Conservation (phyloP, 2,113 vertebrate species). For the Sakesphorus luctuosus region DNA sequence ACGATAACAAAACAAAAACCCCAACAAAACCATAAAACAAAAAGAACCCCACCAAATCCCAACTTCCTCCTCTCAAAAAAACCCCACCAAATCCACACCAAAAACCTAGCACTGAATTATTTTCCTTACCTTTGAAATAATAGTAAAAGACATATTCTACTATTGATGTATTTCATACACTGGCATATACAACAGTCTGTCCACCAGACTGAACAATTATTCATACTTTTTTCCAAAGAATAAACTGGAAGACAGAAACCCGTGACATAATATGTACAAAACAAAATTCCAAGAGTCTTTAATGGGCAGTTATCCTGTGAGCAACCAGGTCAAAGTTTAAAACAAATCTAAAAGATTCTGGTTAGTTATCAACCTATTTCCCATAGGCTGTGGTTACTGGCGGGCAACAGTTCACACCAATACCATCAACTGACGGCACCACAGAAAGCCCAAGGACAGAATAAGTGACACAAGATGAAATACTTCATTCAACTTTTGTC, state of each 20-base stretch:
- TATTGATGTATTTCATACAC: background rate
- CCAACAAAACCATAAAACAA: background rate
- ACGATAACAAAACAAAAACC: background rate
- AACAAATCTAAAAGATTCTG: background rate
- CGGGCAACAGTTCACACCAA: background rate
- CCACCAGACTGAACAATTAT: background rate
- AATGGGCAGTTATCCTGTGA: background rate
- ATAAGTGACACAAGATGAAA: background rate
- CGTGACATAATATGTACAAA: background rate
- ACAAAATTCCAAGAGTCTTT: background rate
- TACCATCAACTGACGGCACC: background rate
- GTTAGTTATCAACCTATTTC: background rate
- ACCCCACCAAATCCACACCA: background rate
- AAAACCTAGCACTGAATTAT: background rate
- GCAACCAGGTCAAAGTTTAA: background rate
- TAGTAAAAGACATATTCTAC: background rate
- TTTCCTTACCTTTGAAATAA: background rate
- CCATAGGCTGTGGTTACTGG: background rate
- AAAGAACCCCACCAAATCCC: background rate
- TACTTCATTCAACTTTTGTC: background rate
- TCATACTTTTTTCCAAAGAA: background rate
- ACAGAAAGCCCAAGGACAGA: background rate
- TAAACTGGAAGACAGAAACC: background rate
- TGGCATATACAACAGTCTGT: background rate
- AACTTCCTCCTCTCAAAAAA: rapidly evolving